Evolutionary conservation across 1,140 invertebrate species (phyloP).

Genomic region (Conopomorpha cramerella): DNA sequence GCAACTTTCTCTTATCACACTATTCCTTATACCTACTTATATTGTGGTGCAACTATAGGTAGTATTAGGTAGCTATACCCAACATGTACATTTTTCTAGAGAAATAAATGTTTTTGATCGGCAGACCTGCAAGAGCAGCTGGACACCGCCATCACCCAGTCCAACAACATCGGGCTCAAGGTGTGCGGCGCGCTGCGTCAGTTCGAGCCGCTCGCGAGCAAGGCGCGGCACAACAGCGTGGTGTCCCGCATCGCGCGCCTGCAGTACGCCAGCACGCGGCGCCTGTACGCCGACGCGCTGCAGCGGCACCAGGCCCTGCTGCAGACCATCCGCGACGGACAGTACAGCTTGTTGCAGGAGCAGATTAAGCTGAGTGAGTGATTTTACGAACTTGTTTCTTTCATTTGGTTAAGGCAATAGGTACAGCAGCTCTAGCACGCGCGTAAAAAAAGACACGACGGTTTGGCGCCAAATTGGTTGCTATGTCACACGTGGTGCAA

Average conservation of each 20-base stretch:
- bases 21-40: too few species aligned
- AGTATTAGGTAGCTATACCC: too few species aligned
- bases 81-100: too few species aligned
- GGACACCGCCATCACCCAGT: conserved; percentile 39
- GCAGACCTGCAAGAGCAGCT: conserved; percentile 64
- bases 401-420: too few species aligned
- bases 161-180: conserved; percentile 33
- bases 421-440: too few species aligned
- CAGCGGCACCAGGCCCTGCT: conserved; percentile 76
- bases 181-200: conserved; percentile 41
- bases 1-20: too few species aligned
- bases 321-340: conserved; percentile 67
- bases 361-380: conserved; percentile 76
- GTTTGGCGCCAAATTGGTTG: too few species aligned
- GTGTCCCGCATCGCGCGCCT: conserved; percentile 48
- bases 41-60: too few species aligned
- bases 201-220: conserved; percentile 23
- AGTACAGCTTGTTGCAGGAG: conserved; percentile 69
- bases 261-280: conserved; percentile 52
- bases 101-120: too few species aligned
- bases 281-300: conserved; percentile 65
- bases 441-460: too few species aligned
- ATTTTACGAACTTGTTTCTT: too few species aligned
- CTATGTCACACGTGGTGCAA: too few species aligned
- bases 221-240: conserved; percentile 24